Base-by-base conservation (phyloP, 2,888 invertebrate species). In the Calliopum simillimum region DNA sequence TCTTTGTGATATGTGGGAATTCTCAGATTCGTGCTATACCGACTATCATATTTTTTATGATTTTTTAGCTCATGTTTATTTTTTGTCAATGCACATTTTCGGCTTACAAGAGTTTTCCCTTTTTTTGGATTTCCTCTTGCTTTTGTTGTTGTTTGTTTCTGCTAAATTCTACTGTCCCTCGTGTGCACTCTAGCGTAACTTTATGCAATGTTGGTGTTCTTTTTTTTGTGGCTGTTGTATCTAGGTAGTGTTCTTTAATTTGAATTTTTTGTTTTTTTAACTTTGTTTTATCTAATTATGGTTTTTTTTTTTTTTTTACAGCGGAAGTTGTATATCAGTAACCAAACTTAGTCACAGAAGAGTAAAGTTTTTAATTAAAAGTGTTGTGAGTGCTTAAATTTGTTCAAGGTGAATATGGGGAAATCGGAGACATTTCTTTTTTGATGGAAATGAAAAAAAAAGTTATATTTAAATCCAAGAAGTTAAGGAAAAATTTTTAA, bases 131-230 rank as follows among this genome's bases (percentile, higher is more conserved):
- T 13, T 53, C 53, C 23, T 53, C 21, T 53, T 16, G 23, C 53
- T 49, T n/a, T 16, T 53, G 14, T 23, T 53, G 23, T 53, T 19
- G 21, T 53, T 14, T 23, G 16, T 53, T 53, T 53, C 23, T 49
- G 53, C 11, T 53, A n/a, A 53, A 11, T 59, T 41, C 19, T 59
- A 5, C n/a, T 33, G 59, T 41, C 59, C 59, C 59, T 59, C 43
- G 59, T 59, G 59, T 41, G 59, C 59, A n/a, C 59, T 41, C 59
- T 33, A 16, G 41, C 41, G 43, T 33, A 59, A 59, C 59, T 53
- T 53, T 53, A 19, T 53, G 53, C 53, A 53, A 12, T 53, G 53
- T 53, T 53, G 23, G 1, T 2, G n/a, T n/a, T n/a, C n/a, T n/a
- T n/a, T n/a, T 33, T 33, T 33, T 53, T 23, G 23, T 53, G 8